Evolutionary conservation across 2,797 vertebrate species (phyloP).

Genomic region (Pangasius larnaudii): DNA sequence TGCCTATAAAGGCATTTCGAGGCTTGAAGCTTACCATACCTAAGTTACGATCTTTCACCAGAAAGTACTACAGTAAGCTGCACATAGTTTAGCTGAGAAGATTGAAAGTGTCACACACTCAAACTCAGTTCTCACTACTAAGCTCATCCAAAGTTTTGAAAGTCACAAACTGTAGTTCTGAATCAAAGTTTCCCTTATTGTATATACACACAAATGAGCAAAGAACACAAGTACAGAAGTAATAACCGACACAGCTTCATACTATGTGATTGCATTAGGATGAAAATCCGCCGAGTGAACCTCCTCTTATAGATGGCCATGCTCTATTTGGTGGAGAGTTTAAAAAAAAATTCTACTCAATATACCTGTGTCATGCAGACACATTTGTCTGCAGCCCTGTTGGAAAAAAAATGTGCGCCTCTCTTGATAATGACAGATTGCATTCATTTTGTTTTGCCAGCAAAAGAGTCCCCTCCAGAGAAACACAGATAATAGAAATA

Average conservation of each 20-base stretch:
- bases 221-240: not conserved
- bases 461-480: constrained; percentile 45
- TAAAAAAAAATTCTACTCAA: constrained; percentile 29
- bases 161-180: not conserved
- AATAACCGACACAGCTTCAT: not conserved
- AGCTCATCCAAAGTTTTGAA: not conserved
- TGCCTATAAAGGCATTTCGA: not conserved
- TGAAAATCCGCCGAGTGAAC: constrained; percentile 44
- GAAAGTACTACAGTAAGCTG: not conserved
- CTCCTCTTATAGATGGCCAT: constrained; percentile 26
- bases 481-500: constrained; percentile 56
- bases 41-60: no score
- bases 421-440: constrained; percentile 57
- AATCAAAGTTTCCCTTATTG: not conserved
- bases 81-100: not conserved
- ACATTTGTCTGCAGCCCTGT: constrained; percentile 47
- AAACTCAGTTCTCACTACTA: not conserved
- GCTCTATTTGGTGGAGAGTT: constrained; percentile 39
- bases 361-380: constrained; percentile 43
- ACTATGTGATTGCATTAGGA: constrained; percentile 31
- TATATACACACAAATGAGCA: not conserved
- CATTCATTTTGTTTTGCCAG: constrained; percentile 53
- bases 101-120: no score
- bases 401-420: constrained; percentile 18
- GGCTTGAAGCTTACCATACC: not conserved